Base-by-base conservation (phyloP, 2,113 vertebrate genomes). In the Callaeas wilsoni region DNA sequence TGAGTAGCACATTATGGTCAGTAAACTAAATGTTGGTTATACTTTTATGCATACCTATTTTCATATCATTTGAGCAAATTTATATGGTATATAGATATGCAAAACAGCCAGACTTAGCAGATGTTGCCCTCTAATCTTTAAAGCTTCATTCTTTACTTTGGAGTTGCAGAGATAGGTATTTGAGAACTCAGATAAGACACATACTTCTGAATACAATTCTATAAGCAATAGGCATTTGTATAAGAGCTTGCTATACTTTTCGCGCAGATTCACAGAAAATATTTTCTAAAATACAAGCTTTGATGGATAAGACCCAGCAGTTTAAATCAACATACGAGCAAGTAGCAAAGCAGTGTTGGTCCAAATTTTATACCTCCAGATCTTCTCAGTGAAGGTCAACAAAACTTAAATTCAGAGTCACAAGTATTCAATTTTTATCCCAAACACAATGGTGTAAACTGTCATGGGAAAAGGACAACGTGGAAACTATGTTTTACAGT, bases 71-170 rank as follows among this genome's bases (percentile, higher is more conserved):
- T 97, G 14, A 89, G 77, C 60, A 93, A 79, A 96, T 91, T 57
- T 95, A 57, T 90, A 90, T 75, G 79, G 68, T 94, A 57, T 29
- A 81, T 22, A 95, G 47, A 35, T 69, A 62, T 23, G 41, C 60
- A 97, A 96, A 91, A 56, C 57, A 97, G 89, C 42, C 93, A 93
- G 29, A 90, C 47, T 70, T 96, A 96, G 92, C 88, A 96, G 93
- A 92, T 87, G 84, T 87, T 96, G 93, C 50, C 47, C 84, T 94
- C 85, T 73, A 92, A 91, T 82, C 84, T 92, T 97, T 93, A 93
- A 93, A 96, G 29, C 26, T 62, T 96, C 73, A 65, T 96, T 87
- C 77, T 94, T 94, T 90, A 69, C 25, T 89, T 82, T 33, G 37
- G 44, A 89, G 39, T 71, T 91, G 32, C 29, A 89, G 41, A 92